A percentile compares a stretch with the other conserved stretches of the same genome.
Conservation (phyloP, 2,888 invertebrate species). For the Ferrisia virgata region DNA sequence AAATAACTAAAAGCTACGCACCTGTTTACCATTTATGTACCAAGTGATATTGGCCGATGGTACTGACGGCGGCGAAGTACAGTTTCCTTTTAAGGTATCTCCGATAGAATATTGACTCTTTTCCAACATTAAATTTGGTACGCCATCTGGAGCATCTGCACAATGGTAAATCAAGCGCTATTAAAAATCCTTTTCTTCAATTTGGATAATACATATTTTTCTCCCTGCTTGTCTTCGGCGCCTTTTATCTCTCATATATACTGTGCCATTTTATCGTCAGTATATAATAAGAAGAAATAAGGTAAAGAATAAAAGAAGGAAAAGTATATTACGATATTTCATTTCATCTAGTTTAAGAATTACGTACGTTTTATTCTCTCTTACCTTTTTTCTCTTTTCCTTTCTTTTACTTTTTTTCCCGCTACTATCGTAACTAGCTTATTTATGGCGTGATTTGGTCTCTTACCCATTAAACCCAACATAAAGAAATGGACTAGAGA, state of each 20-base stretch:
- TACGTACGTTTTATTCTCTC: not conserved
- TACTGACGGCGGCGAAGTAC: slow-evolving; percentile 56
- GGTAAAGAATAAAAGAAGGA: not conserved
- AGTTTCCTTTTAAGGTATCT: slow-evolving; percentile 56
- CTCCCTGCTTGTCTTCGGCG: not conserved
- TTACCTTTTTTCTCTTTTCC: not conserved
- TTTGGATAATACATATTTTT: slow-evolving; percentile 20
- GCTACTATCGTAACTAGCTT: not conserved
- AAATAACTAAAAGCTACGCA: slow-evolving; percentile 50
- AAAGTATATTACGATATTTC: not conserved
- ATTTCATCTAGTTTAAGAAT: not conserved
- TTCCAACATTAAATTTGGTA: slow-evolving; percentile 55
- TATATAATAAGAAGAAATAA: not conserved
- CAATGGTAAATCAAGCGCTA: slow-evolving; percentile 26
- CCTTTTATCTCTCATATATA: too few species aligned
- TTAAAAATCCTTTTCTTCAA: slow-evolving; percentile 18
- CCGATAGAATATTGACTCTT: slow-evolving; percentile 55
- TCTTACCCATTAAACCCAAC: not conserved
- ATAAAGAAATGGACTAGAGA: not conserved
- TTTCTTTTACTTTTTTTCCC: not conserved
- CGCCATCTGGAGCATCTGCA: slow-evolving; percentile 55
- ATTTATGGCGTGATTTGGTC: not conserved
- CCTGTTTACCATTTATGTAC: slow-evolving; percentile 57
- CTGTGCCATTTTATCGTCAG: not conserved
- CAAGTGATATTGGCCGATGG: slow-evolving; percentile 56